Evolutionary conservation across 92 coral and sea anemone genomes (phyloP).

Genomic region (Isaurus tuberculatus): DNA sequence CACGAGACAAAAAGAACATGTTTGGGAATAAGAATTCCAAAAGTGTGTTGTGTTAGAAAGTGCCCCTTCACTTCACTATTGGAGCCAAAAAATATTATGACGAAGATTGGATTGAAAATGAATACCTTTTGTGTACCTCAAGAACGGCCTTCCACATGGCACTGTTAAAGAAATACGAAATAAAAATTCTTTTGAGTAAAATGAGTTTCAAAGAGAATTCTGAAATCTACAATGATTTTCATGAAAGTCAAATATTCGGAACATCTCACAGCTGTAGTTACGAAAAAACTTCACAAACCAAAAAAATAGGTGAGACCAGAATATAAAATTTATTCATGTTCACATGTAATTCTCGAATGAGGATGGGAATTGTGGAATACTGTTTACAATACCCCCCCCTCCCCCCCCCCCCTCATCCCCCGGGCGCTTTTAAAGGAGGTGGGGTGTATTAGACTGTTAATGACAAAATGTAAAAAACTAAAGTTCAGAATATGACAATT

Average conservation of each 20-base stretch:
- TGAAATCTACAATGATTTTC: conserved; percentile 31
- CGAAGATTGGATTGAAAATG: conserved; percentile 39
- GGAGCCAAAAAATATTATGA: conserved; percentile 44
- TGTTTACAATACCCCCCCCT: too few species aligned
- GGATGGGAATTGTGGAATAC: too few species aligned
- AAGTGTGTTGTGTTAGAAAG: conserved; percentile 36
- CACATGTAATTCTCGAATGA: too few species aligned
- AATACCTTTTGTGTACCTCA: conserved; percentile 29
- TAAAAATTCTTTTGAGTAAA: conserved; percentile 25
- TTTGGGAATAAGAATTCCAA: conserved; percentile 51
- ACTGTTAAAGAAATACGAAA: conserved; percentile 24
- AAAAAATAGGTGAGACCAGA: too few species aligned
- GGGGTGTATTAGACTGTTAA: too few species aligned
- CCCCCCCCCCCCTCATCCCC: too few species aligned
- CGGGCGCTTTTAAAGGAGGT: too few species aligned
- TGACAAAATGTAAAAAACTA: too few species aligned
- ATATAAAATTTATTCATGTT: too few species aligned
- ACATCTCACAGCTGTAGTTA: neutral
- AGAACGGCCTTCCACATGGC: conserved; percentile 33
- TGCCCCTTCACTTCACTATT: conserved; percentile 43
- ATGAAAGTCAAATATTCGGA: neutral
- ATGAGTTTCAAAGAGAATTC: conserved; percentile 47
- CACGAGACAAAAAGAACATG: conserved; percentile 39
- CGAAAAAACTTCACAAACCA: too few species aligned
- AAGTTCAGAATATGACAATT: too few species aligned